Percentiles rank a stretch among this genome's conserved stretches.
Evolutionary conservation across 2,113 vertebrate species (phyloP).

Genomic region (Balaeniceps rex): DNA sequence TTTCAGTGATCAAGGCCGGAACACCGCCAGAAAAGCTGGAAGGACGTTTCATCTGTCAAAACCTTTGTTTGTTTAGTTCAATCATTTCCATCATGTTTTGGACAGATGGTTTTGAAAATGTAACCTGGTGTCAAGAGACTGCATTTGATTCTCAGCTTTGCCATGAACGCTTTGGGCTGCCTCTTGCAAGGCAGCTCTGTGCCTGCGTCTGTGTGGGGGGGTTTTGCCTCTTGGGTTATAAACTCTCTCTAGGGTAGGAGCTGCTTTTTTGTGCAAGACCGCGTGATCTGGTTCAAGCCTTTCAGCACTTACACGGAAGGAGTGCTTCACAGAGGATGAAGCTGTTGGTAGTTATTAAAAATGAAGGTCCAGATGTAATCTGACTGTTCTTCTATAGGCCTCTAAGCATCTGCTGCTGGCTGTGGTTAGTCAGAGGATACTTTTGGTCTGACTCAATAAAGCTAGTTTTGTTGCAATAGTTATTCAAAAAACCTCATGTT

Average conservation of each 20-base stretch:
- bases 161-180: not conserved
- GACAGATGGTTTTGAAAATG: not conserved
- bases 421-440: not conserved
- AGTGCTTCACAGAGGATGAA: not conserved
- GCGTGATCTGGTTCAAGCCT: not conserved
- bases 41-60: not conserved
- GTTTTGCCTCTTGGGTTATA: not conserved
- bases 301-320: not conserved
- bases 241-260: not conserved
- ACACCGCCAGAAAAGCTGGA: not conserved
- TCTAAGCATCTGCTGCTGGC: not conserved
- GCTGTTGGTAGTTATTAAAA: not conserved
- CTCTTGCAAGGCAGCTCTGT: not conserved
- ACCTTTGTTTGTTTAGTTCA: not conserved
- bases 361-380: not conserved
- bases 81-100: not conserved
- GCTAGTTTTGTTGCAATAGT: not conserved
- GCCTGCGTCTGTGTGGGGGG: not conserved
- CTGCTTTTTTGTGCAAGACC: not conserved
- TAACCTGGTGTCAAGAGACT: not conserved
- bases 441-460: not conserved
- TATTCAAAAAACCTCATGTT: not conserved
- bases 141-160: not conserved
- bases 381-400: not conserved
- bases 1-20: not conserved